These are phyloP conservation scores for Fistularia tabacaria DNA, from an alignment of 2,797 vertebrate species.

Conservation along the genomic window DNA sequence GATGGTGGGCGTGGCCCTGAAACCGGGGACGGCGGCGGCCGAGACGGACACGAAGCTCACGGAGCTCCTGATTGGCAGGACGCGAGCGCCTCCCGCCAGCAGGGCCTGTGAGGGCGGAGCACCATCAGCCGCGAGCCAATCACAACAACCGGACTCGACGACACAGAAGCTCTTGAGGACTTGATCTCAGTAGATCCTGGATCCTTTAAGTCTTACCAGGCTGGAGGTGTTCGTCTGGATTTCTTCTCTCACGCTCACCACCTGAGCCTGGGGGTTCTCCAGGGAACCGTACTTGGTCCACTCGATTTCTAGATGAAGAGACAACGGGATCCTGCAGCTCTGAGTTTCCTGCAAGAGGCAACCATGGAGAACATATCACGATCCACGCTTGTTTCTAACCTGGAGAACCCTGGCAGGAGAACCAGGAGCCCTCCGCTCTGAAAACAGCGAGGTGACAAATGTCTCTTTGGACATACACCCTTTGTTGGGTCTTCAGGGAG, in stretches of 20 bases:
- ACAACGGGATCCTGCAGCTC: constrained; percentile 84
- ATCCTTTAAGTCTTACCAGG: constrained; percentile 71
- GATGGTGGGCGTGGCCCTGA: constrained; percentile 83
- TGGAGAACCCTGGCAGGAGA: too few species aligned
- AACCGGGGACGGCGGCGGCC: constrained; percentile 80
- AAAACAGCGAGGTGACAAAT: too few species aligned
- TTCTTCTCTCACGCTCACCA: constrained; percentile 79
- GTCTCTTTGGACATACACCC: too few species aligned
- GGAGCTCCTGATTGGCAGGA: constrained; percentile 71
- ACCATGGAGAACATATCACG: too few species aligned
- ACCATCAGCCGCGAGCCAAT: not conserved
- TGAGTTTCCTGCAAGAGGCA: constrained; percentile 45
- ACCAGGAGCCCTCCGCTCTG: too few species aligned
- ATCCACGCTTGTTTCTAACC: too few species aligned
- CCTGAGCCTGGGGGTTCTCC: constrained; percentile 86
- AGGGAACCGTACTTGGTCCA: constrained; percentile 92
- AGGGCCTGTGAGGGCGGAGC: constrained; percentile 29
- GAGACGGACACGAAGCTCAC: constrained; percentile 84
- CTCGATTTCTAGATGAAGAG: constrained; percentile 80
- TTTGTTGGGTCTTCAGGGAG: too few species aligned
- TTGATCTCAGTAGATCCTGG: not conserved
- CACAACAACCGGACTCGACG: too few species aligned
- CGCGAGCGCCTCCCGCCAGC: constrained; percentile 36
- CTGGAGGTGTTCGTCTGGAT: constrained; percentile 69
- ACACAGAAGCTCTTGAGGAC: too few species aligned